Percentiles rank a stretch among this genome's conserved stretches.
Conservation (phyloP, 2,888 invertebrate genomes). For the Euplexia lucipara region DNA sequence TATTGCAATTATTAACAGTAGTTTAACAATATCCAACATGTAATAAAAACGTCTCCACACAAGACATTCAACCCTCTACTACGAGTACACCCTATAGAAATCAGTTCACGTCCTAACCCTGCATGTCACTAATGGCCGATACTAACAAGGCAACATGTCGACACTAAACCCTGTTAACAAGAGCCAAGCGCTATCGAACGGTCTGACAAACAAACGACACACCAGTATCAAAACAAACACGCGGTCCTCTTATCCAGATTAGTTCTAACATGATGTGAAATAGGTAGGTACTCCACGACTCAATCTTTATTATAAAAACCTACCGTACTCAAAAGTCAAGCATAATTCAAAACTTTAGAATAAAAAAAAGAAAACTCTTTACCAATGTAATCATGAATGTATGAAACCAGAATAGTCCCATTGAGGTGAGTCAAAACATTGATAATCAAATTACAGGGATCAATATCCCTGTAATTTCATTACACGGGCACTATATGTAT, state of each 20-base stretch:
- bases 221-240: conserved; percentile 33
- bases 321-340: no score
- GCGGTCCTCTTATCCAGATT: conserved; percentile 43
- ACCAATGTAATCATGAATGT: conserved; percentile 6
- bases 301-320: no score
- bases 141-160: conserved; percentile 54
- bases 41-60: background rate
- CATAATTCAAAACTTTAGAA: no score
- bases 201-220: conserved; percentile 46
- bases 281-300: background rate
- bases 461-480: no score
- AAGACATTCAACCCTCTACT: conserved; percentile 13
- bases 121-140: conserved; percentile 49
- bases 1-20: background rate
- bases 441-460: conserved; percentile 46
- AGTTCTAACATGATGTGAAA: conserved; percentile 12
- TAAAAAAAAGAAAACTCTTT: background rate
- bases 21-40: background rate
- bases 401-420: conserved; percentile 21
- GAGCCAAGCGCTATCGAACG: conserved; percentile 27
- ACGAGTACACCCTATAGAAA: conserved; percentile 37
- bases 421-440: conserved; percentile 40
- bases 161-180: conserved; percentile 51
- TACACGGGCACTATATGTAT: conserved; percentile 48
- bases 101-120: conserved; percentile 41